A percentile compares a stretch with the other conserved stretches of the same genome.
These are phyloP conservation scores for Ictidomys tridecemlineatus DNA, from an alignment of 2,113 vertebrate species.

Conservation along the genomic window DNA sequence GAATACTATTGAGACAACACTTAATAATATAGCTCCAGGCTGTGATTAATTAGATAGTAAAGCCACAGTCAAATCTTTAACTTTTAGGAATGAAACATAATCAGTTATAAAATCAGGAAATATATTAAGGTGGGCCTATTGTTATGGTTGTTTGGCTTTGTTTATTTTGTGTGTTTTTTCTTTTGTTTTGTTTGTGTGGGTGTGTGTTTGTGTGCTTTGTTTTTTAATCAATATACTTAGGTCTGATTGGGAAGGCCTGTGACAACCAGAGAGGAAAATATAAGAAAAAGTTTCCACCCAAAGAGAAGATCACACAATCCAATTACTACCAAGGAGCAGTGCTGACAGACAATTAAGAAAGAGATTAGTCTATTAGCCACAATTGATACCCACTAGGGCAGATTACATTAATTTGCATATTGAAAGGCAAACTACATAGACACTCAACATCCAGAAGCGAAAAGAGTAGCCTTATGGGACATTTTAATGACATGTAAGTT, in stretches of 20 bases:
- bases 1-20: background rate
- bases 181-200: too few species aligned
- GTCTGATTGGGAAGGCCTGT: background rate
- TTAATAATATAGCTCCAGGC: background rate
- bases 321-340: background rate
- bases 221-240: background rate
- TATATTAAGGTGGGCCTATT: background rate
- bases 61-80: background rate
- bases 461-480: background rate
- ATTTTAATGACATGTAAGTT: background rate
- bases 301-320: background rate
- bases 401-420: background rate
- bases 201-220: background rate
- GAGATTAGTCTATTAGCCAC: background rate
- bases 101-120: background rate
- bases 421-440: background rate
- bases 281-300: background rate
- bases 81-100: background rate
- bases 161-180: background rate
- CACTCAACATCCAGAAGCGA: background rate
- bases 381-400: background rate
- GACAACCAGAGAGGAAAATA: background rate
- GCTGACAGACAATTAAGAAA: background rate
- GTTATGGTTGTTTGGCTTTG: background rate
- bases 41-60: slow-evolving; percentile 8